Evolutionary conservation across 92 coral and sea anemone species (phyloP), one percentile per base, ranked within the genome.

Genomic region (Siderastrea radians): DNA sequence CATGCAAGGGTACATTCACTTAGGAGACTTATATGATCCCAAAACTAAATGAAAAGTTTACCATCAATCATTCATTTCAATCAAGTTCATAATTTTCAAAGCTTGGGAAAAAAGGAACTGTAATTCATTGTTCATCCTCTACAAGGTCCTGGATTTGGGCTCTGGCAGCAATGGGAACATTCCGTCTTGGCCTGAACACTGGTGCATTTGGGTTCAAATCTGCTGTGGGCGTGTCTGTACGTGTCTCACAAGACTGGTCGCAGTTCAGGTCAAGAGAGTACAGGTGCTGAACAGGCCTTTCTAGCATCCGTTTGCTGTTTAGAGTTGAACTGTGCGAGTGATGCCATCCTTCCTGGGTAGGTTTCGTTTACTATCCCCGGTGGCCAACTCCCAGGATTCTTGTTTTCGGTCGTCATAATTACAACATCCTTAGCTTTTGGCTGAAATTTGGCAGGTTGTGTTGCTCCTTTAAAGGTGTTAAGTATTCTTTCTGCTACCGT

Each of bases 331-430:
- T 44, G 69, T 81, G 38, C 88, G 50, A 48, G 58, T 73, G 52
- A 84, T 77, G 54, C 75, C 61, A 58, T 84, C 88, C 59, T 84
- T 46, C 88, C 88, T 3, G 80, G 80, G 38, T 1, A 84, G 50
- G 57, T 57, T 19, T 84, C 82, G 54, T 44, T 7, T 43, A 84
- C 69, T 19, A 84, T 84, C 4, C 49, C 88, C 54, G 69, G 17
- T 8, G 83, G 88, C 88, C 80, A 84, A 52, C 49, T 84, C 9
- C 88, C 83, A 12, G 83, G 84, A 57, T 83, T 83, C 84, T 72
- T 83, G 84, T 26, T 72, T n/a, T 83, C n/a, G n/a, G n/a, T n/a
- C n/a, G n/a, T n/a, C n/a, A n/a, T n/a, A n/a, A n/a, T n/a, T n/a
- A n/a, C n/a, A n/a, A n/a, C n/a, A n/a, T n/a, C n/a, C n/a, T n/a